Conservation (phyloP, 2,888 invertebrate species). For the Agonopterix alstromeriana region DNA sequence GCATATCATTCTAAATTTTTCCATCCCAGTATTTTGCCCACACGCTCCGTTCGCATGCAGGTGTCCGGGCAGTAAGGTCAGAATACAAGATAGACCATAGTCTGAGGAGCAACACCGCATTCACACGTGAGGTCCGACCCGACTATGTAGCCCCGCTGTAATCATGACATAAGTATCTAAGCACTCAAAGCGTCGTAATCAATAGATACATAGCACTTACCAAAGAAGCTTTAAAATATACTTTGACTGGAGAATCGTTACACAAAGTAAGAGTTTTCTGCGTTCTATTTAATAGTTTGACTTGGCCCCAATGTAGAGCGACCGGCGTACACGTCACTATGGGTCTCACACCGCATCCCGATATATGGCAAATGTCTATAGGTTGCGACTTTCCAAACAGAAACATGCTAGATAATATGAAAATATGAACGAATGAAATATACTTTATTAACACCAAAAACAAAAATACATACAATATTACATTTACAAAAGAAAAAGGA, state of each 20-base stretch:
- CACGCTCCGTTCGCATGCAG: too few relatives aligned
- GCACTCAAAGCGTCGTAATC: neutral
- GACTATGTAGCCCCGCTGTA: too few relatives aligned
- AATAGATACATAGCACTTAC: neutral
- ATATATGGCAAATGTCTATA: slow-evolving; percentile 65
- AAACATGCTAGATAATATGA: slow-evolving; percentile 29
- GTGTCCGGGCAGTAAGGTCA: too few relatives aligned
- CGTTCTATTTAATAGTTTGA: slow-evolving; percentile 71
- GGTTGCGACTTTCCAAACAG: slow-evolving; percentile 59
- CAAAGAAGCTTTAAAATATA: slow-evolving; percentile 62
- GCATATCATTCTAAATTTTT: too few relatives aligned
- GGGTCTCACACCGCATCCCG: slow-evolving; percentile 79
- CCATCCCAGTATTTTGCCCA: too few relatives aligned
- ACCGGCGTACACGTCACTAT: slow-evolving; percentile 79
- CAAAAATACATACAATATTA: too few relatives aligned
- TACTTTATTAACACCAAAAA: too few relatives aligned
- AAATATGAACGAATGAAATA: too few relatives aligned
- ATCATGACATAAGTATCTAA: too few relatives aligned
- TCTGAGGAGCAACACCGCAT: too few relatives aligned
- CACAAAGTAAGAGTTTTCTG: slow-evolving; percentile 71
- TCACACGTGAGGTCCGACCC: too few relatives aligned
- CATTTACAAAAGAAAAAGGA: neutral
- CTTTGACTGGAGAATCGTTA: slow-evolving; percentile 83
- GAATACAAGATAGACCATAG: too few relatives aligned
- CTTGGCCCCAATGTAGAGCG: slow-evolving; percentile 79